Conservation (phyloP, 2,888 invertebrate genomes). For the Hirtodrosophila cameraria region DNA sequence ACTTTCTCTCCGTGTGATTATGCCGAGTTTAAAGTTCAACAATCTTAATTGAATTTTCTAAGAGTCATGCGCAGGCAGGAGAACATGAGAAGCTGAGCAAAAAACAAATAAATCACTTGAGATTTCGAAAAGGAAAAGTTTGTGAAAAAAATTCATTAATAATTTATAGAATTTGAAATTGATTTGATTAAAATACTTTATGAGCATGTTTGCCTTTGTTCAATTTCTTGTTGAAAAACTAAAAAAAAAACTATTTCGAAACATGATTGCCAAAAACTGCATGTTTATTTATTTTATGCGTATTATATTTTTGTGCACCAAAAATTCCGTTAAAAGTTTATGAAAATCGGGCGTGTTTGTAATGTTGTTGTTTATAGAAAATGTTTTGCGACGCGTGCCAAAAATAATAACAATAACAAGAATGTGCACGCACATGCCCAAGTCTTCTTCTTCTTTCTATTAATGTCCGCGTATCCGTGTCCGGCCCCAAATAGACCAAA, state of each 20-base stretch:
- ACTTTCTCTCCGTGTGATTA: too few species aligned
- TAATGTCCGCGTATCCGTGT: neutral
- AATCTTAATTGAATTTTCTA: slow-evolving; percentile 7
- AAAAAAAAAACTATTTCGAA: slow-evolving; percentile 2
- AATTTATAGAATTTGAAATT: too few species aligned
- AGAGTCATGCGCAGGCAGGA: neutral
- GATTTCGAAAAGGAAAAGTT: neutral
- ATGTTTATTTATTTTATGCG: slow-evolving; percentile 50
- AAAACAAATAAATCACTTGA: slow-evolving; percentile 11
- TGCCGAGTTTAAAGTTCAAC: too few species aligned
- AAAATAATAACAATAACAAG: slow-evolving; percentile 71
- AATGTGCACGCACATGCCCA: slow-evolving; percentile 44
- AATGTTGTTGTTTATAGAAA: slow-evolving; percentile 65
- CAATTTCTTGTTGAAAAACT: neutral
- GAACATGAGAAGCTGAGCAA: too few species aligned
- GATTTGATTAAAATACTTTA: too few species aligned
- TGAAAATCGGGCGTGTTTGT: slow-evolving; percentile 58
- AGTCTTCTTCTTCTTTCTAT: neutral
- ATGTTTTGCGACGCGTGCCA: slow-evolving; percentile 74
- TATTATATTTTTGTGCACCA: slow-evolving; percentile 33
- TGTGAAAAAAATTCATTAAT: neutral
- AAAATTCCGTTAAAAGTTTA: slow-evolving; percentile 66
- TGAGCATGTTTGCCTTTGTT: too few species aligned
- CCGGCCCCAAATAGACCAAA: slow-evolving; percentile 15
- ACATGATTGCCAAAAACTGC: slow-evolving; percentile 30